Base-by-base conservation (phyloP, 1,140 invertebrate genomes). In the Drosophila dunni region DNA sequence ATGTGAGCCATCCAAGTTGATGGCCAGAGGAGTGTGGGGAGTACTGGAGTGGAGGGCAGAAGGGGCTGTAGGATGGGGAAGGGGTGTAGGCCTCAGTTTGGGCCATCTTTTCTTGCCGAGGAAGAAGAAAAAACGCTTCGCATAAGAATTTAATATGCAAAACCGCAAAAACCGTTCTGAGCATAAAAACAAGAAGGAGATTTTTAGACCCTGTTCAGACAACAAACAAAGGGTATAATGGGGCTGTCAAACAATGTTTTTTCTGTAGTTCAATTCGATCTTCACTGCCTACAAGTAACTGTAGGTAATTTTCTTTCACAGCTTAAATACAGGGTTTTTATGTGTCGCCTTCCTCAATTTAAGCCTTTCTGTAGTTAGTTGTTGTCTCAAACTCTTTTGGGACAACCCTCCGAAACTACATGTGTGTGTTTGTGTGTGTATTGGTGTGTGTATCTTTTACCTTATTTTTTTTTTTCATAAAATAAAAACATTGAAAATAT, bases 131-230 rank as follows among this genome's bases (percentile, higher is more conserved):
- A 66, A 72, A 65, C 48, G 62, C 75, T 76, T 45, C 70, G 67
- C 75, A 74, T 68, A 86, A 80, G 74, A 90, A 91, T 90, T 90
- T 90, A 90, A 90, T 90, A 90, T 90, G 86, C 86, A 90, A 90
- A 90, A 90, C 86, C 86, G 82, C 86, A 90, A 90, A 90, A 90
- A 90, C 85, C 84, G 81, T 89, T 79, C 66, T 66, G 65, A 53
- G 70, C 58, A 72, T 66, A 74, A 48, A 66, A 66, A 70, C 57
- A 51, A 56, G 40, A 64, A 78, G 38, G 42, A 63, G 50, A 44
- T 62, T 57, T 53, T 53, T 53, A 15, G 20, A 24, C 7, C 13
- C 45, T 10, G 45, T 46, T 13, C 38, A 40, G 24, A 3, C 3
- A 6, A 4, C 24, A 29, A 29, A 29, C 24, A 6, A 29, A 29